These are phyloP conservation scores for Colossoma macropomum DNA, from an alignment of 2,113 vertebrate species.

Conservation along the genomic window DNA sequence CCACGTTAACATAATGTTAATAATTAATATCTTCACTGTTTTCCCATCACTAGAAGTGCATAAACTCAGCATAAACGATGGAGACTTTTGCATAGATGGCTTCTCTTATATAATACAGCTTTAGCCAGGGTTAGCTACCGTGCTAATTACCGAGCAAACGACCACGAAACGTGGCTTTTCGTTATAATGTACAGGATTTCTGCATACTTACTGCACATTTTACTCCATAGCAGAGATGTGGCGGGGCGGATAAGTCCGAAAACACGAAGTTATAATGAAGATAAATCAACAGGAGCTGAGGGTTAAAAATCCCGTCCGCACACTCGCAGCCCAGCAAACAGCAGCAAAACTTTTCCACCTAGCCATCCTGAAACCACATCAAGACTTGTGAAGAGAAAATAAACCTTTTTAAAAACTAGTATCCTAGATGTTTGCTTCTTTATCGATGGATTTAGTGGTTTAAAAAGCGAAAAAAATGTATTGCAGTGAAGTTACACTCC, in stretches of 20 bases:
- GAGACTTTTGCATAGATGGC: neutral
- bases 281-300: neutral
- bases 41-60: too few relatives aligned
- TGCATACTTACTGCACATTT: neutral
- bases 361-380: neutral
- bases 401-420: too few relatives aligned
- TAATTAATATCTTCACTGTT: too few relatives aligned
- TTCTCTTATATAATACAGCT: neutral
- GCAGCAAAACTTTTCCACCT: neutral
- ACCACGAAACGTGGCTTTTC: too few relatives aligned
- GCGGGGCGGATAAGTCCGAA: neutral
- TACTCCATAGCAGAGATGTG: neutral
- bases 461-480: neutral
- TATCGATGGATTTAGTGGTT: too few relatives aligned
- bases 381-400: neutral
- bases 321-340: conserved; percentile 1
- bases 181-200: neutral
- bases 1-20: neutral
- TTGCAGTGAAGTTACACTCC: neutral
- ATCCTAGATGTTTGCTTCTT: too few relatives aligned
- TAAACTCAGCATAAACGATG: too few relatives aligned
- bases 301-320: neutral
- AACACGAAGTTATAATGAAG: neutral
- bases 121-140: neutral
- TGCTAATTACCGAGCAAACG: neutral